These are phyloP conservation scores for Botia kubotai DNA, from an alignment of 2,797 vertebrate species.

Conservation along the genomic window DNA sequence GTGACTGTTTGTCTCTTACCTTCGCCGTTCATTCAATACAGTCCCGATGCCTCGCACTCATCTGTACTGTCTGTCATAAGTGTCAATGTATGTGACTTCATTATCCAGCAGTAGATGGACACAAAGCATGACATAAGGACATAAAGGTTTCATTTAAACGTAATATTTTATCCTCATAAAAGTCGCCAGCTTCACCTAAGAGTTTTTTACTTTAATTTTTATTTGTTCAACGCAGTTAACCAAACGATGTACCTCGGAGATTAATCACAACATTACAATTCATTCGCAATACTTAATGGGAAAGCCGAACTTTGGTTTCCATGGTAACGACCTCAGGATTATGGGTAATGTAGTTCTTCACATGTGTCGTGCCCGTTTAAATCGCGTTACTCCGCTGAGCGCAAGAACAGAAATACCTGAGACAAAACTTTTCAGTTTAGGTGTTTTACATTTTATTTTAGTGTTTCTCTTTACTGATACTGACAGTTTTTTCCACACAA, in stretches of 20 bases:
- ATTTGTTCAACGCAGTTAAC: too few relatives aligned
- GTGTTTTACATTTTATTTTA: conserved; percentile 22
- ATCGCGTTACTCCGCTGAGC: conserved; percentile 5
- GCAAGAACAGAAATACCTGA: neutral
- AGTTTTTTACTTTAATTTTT: too few relatives aligned
- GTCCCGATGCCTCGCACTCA: too few relatives aligned
- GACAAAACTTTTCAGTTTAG: conserved; percentile 8
- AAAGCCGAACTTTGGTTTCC: neutral
- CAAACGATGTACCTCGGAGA: too few relatives aligned
- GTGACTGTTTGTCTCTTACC: neutral
- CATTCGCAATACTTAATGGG: too few relatives aligned
- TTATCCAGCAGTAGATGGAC: neutral
- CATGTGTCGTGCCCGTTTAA: neutral
- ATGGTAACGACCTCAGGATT: neutral
- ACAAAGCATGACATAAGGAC: neutral
- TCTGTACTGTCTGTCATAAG: too few relatives aligned
- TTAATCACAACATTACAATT: neutral
- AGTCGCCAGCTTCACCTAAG: too few relatives aligned
- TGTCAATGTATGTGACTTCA: too few relatives aligned
- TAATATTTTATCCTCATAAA: too few relatives aligned
- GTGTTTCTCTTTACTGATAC: conserved; percentile 33
- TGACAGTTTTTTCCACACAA: conserved; percentile 26
- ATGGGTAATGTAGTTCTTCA: neutral
- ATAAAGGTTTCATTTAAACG: too few relatives aligned
- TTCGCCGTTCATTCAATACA: too few relatives aligned